phyloP scores from a whole-genome alignment of 1,140 invertebrate species.

The Bombus cullumanus region DNA sequence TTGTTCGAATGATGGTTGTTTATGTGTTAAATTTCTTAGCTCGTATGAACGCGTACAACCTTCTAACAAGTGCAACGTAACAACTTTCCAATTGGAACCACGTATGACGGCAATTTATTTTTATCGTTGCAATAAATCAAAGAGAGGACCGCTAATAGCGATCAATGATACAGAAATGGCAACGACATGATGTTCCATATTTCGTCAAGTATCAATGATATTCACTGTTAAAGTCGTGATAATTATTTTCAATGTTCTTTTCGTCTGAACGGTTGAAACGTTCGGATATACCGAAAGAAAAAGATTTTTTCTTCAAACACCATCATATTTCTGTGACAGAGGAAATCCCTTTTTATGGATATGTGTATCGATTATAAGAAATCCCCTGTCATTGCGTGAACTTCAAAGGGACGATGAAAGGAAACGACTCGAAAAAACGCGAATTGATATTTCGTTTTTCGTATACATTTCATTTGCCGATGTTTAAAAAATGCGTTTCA shows the following conservation, averaged over 20 bases:
- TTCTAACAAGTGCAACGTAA: constrained; percentile 23
- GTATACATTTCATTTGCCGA: not conserved
- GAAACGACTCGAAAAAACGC: not conserved
- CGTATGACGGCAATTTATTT: constrained; percentile 22
- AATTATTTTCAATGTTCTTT: not conserved
- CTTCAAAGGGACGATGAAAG: not conserved
- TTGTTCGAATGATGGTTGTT: not conserved
- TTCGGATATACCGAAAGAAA: not conserved
- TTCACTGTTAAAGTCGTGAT: not conserved
- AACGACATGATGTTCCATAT: not conserved
- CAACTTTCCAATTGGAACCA: constrained; percentile 9
- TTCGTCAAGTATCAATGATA: not conserved
- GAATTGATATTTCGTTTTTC: constrained; percentile 1
- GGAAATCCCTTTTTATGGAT: not conserved
- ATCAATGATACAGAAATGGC: not conserved
- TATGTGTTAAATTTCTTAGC: no score
- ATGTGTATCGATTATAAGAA: constrained; percentile 1
- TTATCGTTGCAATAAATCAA: not conserved
- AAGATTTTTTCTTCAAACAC: not conserved
- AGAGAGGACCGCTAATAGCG: not conserved
- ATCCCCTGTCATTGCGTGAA: not conserved
- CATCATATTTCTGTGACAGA: not conserved
- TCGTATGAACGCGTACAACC: not conserved
- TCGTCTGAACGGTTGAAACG: not conserved
- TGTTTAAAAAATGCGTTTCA: not conserved